These are phyloP conservation scores for Drosophila oshimai DNA, from an alignment of 1,140 invertebrate genomes.

Conservation along the genomic window DNA sequence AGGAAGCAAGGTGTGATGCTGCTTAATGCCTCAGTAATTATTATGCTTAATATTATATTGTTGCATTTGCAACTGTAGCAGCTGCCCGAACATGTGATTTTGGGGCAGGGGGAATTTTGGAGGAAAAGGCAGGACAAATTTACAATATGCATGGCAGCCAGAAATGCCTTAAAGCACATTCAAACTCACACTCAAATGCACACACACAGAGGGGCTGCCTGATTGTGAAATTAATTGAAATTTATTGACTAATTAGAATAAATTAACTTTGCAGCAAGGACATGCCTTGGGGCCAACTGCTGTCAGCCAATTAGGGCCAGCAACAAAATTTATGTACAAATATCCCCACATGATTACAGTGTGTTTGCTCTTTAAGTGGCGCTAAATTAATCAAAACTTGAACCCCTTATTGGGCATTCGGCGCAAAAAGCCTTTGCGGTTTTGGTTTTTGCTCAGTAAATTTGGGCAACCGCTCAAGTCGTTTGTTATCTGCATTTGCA, in stretches of 20 bases:
- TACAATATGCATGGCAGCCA: conserved; percentile 33
- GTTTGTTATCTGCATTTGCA: conserved; percentile 36
- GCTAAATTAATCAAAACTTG: conserved; percentile 33
- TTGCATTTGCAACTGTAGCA: conserved; percentile 30
- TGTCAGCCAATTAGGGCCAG: conserved; percentile 45
- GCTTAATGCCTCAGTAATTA: conserved; percentile 65
- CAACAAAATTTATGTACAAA: conserved; percentile 40
- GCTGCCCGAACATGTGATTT: conserved; percentile 22
- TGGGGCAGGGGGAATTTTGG: not conserved
- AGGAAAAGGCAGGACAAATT: not conserved
- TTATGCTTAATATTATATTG: conserved; percentile 42
- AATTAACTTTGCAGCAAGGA: conserved; percentile 64
- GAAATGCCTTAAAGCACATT: conserved; percentile 40
- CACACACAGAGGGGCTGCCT: conserved; percentile 7
- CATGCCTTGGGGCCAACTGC: conserved; percentile 36
- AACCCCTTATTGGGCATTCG: not conserved
- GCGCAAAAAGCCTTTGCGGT: conserved; percentile 4
- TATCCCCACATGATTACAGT: not conserved
- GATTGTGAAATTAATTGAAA: conserved; percentile 71
- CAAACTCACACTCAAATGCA: conserved; percentile 12
- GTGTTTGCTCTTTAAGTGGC: conserved; percentile 22
- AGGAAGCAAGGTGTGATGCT: conserved; percentile 64
- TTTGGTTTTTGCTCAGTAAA: conserved; percentile 3
- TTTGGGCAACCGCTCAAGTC: conserved; percentile 12
- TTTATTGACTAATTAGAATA: conserved; percentile 82